These are phyloP conservation scores for Xestobium rufovillosum DNA, from an alignment of 2,888 invertebrate genomes.

Conservation along the genomic window DNA sequence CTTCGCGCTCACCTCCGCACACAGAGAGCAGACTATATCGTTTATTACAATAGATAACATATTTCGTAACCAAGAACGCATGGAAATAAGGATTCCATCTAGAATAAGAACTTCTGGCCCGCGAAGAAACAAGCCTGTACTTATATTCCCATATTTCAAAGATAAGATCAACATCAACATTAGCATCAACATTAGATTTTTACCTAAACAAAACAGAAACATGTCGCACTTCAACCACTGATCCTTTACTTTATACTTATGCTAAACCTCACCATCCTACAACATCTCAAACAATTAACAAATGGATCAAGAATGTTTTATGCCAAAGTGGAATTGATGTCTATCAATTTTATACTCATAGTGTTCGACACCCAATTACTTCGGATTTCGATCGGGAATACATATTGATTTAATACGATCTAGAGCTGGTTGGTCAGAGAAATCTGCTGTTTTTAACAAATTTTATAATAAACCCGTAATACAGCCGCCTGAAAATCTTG, in stretches of 20 bases:
- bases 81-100: conserved; percentile 10
- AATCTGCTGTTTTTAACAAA: conserved; percentile 12
- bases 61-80: conserved; percentile 2
- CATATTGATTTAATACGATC: conserved; percentile 16
- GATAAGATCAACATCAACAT: too few relatives aligned
- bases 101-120: too few relatives aligned
- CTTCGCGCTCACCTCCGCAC: conserved; percentile 9
- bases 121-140: too few relatives aligned
- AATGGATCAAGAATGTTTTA: conserved; percentile 16
- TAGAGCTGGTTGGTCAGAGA: conserved; percentile 19
- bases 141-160: too few relatives aligned
- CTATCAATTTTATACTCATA: conserved; percentile 13
- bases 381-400: conserved; percentile 15
- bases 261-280: conserved; percentile 16
- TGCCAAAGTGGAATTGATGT: conserved; percentile 17
- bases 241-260: conserved; percentile 14
- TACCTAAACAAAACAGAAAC: conserved; percentile 11
- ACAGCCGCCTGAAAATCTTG: too few relatives aligned
- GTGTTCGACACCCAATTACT: conserved; percentile 17
- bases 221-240: conserved; percentile 14
- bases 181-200: too few relatives aligned
- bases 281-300: conserved; percentile 16
- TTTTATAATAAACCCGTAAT: conserved; percentile 21
- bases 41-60: conserved; percentile 5
- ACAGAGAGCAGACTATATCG: conserved; percentile 12